These are phyloP conservation scores for Cryptocheilus praepositus DNA, from an alignment of 2,888 invertebrate species.

Conservation along the genomic window DNA sequence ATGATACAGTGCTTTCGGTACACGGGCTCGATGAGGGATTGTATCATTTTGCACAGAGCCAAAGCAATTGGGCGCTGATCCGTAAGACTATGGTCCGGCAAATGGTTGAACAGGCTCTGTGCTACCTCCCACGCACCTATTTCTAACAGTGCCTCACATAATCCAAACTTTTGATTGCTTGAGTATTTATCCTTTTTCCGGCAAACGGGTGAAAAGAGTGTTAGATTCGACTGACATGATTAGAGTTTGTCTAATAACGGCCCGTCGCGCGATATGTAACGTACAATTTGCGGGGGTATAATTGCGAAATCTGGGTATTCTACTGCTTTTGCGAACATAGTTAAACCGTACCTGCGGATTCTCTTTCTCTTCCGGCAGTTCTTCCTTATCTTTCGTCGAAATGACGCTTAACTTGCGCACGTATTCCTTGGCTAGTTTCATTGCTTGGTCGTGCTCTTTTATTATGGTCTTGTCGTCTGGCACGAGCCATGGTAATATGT, in stretches of 20 bases:
- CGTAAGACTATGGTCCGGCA: slow-evolving; percentile 88
- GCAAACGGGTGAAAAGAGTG: slow-evolving; percentile 2
- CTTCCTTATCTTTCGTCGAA: slow-evolving; percentile 86
- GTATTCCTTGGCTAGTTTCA: slow-evolving; percentile 89
- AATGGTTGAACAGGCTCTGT: slow-evolving; percentile 84
- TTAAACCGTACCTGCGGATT: slow-evolving; percentile 78
- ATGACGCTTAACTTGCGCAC: slow-evolving; percentile 91
- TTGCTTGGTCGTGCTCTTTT: slow-evolving; percentile 87
- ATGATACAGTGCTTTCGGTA: slow-evolving; percentile 87
- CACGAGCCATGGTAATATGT: slow-evolving; percentile 93
- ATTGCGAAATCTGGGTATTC: slow-evolving; percentile 3
- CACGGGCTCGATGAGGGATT: slow-evolving; percentile 89
- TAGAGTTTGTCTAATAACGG: neutral
- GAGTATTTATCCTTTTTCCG: slow-evolving; percentile 73
- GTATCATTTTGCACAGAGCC: slow-evolving; percentile 87
- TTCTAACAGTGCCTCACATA: slow-evolving; percentile 91
- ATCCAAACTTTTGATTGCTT: slow-evolving; percentile 94
- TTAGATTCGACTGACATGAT: neutral
- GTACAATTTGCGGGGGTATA: slow-evolving; percentile 3
- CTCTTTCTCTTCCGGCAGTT: slow-evolving; percentile 82
- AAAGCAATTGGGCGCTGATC: slow-evolving; percentile 87
- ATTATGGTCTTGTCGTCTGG: slow-evolving; percentile 90
- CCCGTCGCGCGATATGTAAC: neutral
- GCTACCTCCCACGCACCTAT: slow-evolving; percentile 95
- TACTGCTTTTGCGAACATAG: slow-evolving; percentile 7